phyloP scores from a whole-genome alignment of 2,113 vertebrate species.

The Ceuthmochares aereus region DNA sequence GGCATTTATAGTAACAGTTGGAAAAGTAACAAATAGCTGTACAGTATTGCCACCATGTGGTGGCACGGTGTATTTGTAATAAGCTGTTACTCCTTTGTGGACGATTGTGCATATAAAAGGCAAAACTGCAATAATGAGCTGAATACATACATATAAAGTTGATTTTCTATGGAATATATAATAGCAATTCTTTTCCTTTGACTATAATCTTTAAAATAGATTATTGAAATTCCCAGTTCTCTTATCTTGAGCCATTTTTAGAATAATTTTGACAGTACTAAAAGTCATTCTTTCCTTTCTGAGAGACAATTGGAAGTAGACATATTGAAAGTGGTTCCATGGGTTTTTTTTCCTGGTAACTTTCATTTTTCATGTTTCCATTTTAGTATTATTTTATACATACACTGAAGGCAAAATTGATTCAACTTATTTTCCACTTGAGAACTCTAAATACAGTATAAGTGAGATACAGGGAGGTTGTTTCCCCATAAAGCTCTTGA shows the following conservation, averaged over 20 bases:
- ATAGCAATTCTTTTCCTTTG: background rate
- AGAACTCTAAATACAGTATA: background rate
- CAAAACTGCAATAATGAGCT: background rate
- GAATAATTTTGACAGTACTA: background rate
- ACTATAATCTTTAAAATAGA: background rate
- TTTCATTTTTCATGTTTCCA: background rate
- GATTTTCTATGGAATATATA: background rate
- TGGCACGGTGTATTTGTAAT: background rate
- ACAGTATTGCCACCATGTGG: conserved; percentile 72
- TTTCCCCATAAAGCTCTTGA: background rate
- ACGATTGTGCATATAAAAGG: rapidly evolving
- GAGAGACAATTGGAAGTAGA: background rate
- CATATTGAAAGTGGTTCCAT: background rate
- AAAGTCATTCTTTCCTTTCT: background rate
- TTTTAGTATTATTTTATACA: background rate
- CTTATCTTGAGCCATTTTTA: background rate
- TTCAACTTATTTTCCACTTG: background rate
- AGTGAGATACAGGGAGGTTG: background rate
- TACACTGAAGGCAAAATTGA: background rate
- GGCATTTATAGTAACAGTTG: background rate
- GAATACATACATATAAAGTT: background rate
- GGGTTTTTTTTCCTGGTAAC: background rate
- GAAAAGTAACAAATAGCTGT: conserved; percentile 25
- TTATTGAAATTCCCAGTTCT: background rate
- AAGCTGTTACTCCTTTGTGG: background rate